Percentiles rank a stretch among this genome's conserved stretches.
phyloP scores from a whole-genome alignment of 2,888 invertebrate genomes.

The Andrena bicolor region DNA sequence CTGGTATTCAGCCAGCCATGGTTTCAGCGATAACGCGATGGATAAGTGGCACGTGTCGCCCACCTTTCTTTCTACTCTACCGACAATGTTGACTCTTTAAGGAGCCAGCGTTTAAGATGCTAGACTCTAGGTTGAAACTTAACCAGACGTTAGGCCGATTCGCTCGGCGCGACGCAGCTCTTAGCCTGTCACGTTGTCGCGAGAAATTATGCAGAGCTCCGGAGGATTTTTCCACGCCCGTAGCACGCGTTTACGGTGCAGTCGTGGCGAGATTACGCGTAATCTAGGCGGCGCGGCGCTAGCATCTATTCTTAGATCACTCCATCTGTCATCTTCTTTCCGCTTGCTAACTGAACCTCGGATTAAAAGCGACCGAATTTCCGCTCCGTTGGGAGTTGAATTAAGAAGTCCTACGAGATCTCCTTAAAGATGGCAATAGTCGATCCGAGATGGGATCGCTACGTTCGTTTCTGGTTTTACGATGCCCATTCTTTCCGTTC shows the following conservation, averaged over 20 bases:
- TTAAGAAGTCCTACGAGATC: background rate
- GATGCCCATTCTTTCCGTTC: conserved; percentile 55
- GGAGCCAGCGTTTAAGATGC: conserved; percentile 46
- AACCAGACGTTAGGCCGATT: conserved; percentile 54
- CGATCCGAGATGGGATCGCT: conserved; percentile 31
- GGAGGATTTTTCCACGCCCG: conserved; percentile 15
- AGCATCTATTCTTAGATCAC: background rate
- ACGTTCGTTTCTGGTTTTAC: conserved; percentile 58
- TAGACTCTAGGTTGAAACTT: conserved; percentile 19
- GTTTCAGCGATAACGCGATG: conserved; percentile 67
- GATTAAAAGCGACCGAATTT: too few relatives aligned
- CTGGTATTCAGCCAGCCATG: conserved; percentile 48
- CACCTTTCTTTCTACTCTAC: conserved; percentile 37
- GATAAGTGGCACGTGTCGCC: conserved; percentile 79
- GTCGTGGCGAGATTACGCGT: background rate
- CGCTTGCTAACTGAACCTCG: background rate
- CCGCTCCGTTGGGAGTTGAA: too few relatives aligned
- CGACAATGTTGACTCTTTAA: conserved; percentile 54
- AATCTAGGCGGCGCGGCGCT: too few relatives aligned
- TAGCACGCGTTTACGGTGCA: background rate
- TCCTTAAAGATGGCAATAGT: conserved; percentile 12
- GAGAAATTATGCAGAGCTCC: conserved; percentile 49
- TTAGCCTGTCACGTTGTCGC: conserved; percentile 31
- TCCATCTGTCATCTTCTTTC: background rate
- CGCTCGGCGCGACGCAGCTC: conserved; percentile 26